Conservation (phyloP, 2,888 invertebrate species). For the Drosophila fulvimacula region DNA sequence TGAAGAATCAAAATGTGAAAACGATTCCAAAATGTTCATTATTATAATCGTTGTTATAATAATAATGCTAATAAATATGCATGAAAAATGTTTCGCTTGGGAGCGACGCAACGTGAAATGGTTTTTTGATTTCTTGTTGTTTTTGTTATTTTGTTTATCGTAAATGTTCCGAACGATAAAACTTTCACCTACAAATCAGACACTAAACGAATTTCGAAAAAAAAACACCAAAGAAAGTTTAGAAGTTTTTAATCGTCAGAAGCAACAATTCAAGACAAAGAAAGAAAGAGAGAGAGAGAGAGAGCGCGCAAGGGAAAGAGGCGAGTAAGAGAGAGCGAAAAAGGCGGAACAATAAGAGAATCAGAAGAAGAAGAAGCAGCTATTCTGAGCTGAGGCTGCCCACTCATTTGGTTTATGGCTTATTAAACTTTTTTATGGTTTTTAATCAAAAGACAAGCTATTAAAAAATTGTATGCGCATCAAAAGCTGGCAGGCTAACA, state of each 20-base stretch:
- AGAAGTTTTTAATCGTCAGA: conserved; percentile 44
- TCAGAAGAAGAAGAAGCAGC: conserved; percentile 15
- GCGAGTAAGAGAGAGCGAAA: conserved; percentile 13
- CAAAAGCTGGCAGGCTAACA: conserved; percentile 36
- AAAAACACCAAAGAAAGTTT: conserved; percentile 53
- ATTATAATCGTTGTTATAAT: conserved; percentile 27
- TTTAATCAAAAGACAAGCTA: conserved; percentile 58
- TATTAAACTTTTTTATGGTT: conserved; percentile 58
- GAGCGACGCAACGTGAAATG: conserved; percentile 21
- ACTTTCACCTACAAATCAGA: conserved; percentile 66
- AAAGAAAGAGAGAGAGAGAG: conserved; percentile 6
- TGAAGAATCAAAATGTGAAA: conserved; percentile 28
- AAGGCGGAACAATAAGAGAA: conserved; percentile 4
- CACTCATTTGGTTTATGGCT: conserved; percentile 58
- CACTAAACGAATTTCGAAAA: conserved; percentile 42
- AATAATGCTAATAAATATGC: conserved; percentile 49
- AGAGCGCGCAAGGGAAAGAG: too few species aligned
- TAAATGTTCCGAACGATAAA: conserved; percentile 53
- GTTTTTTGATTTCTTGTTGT: conserved; percentile 10
- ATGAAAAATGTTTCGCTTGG: conserved; percentile 39
- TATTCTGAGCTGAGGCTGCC: conserved; percentile 30
- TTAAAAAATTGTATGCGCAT: conserved; percentile 53
- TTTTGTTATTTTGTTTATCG: conserved; percentile 14
- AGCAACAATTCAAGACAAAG: conserved; percentile 1
- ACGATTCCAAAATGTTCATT: conserved; percentile 17